A percentile compares a stretch with the other conserved stretches of the same genome.
Conservation (phyloP, 2,797 vertebrate species). For the Numenius phaeopus region DNA sequence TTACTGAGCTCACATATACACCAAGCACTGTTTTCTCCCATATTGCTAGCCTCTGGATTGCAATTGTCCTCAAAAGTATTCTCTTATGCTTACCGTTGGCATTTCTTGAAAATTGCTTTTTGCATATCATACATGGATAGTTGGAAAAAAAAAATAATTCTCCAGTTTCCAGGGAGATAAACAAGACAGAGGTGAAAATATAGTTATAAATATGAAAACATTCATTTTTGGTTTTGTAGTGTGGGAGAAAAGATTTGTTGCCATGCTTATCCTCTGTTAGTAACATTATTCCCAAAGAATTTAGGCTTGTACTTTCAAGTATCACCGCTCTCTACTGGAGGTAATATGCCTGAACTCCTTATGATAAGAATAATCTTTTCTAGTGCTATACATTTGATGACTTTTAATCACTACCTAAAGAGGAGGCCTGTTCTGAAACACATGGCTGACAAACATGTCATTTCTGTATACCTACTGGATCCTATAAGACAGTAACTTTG, state of each 20-base stretch:
- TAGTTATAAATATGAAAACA: not conserved
- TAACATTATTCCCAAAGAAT: not conserved
- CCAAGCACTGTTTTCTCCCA: not conserved
- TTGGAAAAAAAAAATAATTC: not conserved
- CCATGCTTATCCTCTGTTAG: not conserved
- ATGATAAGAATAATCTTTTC: not conserved
- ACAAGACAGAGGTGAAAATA: not conserved
- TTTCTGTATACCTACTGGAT: not conserved
- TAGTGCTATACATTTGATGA: not conserved
- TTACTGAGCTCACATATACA: not conserved
- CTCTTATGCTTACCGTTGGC: not conserved
- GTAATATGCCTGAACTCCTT: not conserved
- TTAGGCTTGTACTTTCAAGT: not conserved
- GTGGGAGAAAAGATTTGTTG: not conserved
- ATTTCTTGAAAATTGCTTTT: not conserved
- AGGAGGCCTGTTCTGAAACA: not conserved
- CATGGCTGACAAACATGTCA: not conserved
- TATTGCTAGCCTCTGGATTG: not conserved
- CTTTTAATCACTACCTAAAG: not conserved
- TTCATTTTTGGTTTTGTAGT: not conserved
- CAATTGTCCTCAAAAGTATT: not conserved
- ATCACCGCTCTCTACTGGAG: constrained; percentile 28
- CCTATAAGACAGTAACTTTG: not conserved
- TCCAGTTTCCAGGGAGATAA: not conserved
- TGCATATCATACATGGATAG: rapidly evolving